A percentile compares a stretch with the other conserved stretches of the same genome.
Conservation (phyloP, 2,888 invertebrate genomes). For the Thecophora atra region DNA sequence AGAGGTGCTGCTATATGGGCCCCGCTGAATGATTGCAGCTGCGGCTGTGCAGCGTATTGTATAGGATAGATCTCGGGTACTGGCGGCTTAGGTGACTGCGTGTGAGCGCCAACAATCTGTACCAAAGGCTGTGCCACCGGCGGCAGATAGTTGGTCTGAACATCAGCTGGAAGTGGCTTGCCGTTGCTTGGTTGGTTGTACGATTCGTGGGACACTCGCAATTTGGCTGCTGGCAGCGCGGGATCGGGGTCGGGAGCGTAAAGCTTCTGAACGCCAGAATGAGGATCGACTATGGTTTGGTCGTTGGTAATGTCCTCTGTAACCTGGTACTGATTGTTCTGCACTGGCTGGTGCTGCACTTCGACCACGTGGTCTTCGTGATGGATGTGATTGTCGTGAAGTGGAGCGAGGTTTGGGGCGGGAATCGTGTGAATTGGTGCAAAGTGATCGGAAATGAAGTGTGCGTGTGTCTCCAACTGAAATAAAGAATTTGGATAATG, state of each 20-base stretch:
- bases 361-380: slow-evolving; percentile 49
- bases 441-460: slow-evolving; percentile 86
- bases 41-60: slow-evolving; percentile 62
- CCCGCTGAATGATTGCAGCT: slow-evolving; percentile 62
- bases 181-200: slow-evolving; percentile 67
- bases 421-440: slow-evolving; percentile 88
- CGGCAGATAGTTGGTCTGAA: slow-evolving; percentile 58
- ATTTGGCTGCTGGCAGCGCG: slow-evolving; percentile 63
- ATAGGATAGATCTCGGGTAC: slow-evolving; percentile 67
- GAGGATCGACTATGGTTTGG: slow-evolving; percentile 62
- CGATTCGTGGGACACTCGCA: slow-evolving; percentile 64
- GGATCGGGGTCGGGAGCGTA: slow-evolving; percentile 69
- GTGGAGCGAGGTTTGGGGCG: slow-evolving; percentile 75
- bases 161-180: slow-evolving; percentile 61
- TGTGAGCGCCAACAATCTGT: slow-evolving; percentile 62
- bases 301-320: slow-evolving; percentile 68
- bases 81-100: slow-evolving; percentile 52
- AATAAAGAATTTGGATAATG: slow-evolving; percentile 29
- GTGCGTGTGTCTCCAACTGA: slow-evolving; percentile 58
- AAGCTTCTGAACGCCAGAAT: slow-evolving; percentile 65
- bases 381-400: slow-evolving; percentile 60
- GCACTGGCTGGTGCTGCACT: slow-evolving; percentile 47
- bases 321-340: slow-evolving; percentile 67
- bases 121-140: slow-evolving; percentile 59
- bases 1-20: slow-evolving; percentile 58